Conservation (phyloP, 2,888 invertebrate species). For the Epirrhoe alternata region DNA sequence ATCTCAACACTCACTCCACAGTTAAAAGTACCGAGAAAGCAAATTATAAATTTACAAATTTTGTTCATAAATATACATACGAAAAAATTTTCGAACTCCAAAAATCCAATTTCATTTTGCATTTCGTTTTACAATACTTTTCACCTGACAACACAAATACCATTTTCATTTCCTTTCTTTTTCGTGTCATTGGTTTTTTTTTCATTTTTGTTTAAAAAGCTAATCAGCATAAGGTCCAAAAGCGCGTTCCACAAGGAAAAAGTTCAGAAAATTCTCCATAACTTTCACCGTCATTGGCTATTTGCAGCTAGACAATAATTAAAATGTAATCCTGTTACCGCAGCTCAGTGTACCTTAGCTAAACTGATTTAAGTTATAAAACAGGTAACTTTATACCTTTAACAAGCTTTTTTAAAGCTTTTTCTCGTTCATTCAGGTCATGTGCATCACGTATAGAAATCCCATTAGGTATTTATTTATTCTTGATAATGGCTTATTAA, state of each 20-base stretch:
- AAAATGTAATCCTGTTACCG: constrained; percentile 39
- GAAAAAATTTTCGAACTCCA: background rate
- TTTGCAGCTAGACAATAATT: constrained; percentile 39
- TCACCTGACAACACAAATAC: background rate
- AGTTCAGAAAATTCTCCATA: constrained; percentile 23
- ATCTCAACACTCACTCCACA: too few species aligned
- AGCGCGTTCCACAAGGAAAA: constrained; percentile 20
- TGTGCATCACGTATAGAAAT: too few species aligned
- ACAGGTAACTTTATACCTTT: background rate
- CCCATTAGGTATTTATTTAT: too few species aligned
- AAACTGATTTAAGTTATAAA: constrained; percentile 22
- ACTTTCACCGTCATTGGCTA: constrained; percentile 36
- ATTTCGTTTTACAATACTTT: constrained; percentile 11
- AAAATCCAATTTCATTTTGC: background rate
- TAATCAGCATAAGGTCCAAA: constrained; percentile 14
- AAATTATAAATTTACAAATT: too few species aligned
- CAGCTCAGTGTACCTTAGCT: constrained; percentile 30
- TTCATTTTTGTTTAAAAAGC: constrained; percentile 17
- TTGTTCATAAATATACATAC: too few species aligned
- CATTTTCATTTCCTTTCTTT: constrained; percentile 4
- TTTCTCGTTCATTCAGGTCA: background rate
- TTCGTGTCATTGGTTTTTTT: background rate
- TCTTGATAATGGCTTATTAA: too few species aligned
- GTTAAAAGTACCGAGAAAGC: too few species aligned
- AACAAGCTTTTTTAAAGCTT: background rate